Conservation (phyloP, 2,888 invertebrate genomes). For the Caenorhabditis drosophilae region DNA sequence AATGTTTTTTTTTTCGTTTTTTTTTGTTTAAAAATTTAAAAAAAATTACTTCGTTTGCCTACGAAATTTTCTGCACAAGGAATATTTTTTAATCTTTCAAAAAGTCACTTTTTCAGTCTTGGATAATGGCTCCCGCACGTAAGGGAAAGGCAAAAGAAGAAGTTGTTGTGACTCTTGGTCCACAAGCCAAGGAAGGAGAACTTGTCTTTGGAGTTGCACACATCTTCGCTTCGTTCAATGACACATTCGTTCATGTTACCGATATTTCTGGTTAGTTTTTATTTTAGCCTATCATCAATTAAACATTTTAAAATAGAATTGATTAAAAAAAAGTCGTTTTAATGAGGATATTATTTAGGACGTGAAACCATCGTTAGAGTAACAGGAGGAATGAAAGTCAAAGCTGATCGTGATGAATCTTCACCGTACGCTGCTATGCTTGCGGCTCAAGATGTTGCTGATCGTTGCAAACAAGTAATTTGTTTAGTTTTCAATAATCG, state of each 20-base stretch:
- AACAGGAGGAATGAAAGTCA: conserved; percentile 94
- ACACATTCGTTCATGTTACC: conserved; percentile 99
- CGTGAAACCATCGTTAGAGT: conserved; percentile 79
- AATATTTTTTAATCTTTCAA: too few relatives aligned
- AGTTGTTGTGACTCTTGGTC: conserved; percentile 81
- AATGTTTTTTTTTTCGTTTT: neutral
- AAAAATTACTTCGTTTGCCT: too few relatives aligned
- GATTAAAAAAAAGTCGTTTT: neutral
- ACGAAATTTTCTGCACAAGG: too few relatives aligned
- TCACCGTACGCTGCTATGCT: conserved; percentile 99
- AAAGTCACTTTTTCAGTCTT: too few relatives aligned
- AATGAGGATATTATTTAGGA: conserved; percentile 40
- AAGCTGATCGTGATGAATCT: conserved; percentile 99
- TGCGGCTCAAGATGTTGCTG: conserved; percentile 99
- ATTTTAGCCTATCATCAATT: neutral
- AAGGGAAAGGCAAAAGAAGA: conserved; percentile 96
- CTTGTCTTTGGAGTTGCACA: conserved; percentile 98
- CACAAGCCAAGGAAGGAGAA: conserved; percentile 80
- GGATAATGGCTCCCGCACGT: conserved; percentile 82
- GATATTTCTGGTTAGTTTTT: conserved; percentile 88
- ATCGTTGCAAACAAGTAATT: conserved; percentile 87
- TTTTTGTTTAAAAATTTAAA: neutral
- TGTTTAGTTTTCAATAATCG: conserved; percentile 4
- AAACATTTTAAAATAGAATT: neutral
- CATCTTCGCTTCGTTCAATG: conserved; percentile 99